Base-by-base conservation (phyloP, 92 coral and sea anemone genomes). In the Phenganax subtilis region DNA sequence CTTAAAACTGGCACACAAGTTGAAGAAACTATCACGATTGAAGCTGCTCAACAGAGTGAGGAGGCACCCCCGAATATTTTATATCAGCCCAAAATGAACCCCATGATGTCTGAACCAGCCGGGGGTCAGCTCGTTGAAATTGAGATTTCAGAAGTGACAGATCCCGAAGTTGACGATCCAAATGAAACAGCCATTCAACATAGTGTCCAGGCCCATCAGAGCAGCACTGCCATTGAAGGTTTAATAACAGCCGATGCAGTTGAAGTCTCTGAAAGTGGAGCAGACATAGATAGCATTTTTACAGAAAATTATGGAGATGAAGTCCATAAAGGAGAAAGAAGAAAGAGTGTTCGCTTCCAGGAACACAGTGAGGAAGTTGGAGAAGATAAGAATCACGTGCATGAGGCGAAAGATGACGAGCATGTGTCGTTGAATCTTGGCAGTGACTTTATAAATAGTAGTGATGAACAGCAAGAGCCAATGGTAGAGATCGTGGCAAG, bases 71-170 rank as follows among this genome's bases (percentile, higher is more conserved):
- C 61, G 57, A 74, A 79, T 5, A 15, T 6, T 6, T n/a, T 52
- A 12, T 12, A 25, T 28, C 83, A 79, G 37, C 31, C 57, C 8
- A 52, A 17, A 10, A 58, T 68, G 15, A 51, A 10, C 11, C 74
- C 74, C 51, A 47, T n/a, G 6, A 53, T 79, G 47, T 17, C 55
- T 5, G 80, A 75, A 20, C 62, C 63, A 44, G 61, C 53, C 7
- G 55, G 67, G 55, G 81, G 81, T 16, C 61, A 79, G 56, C 74
- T 44, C 20, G 74, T 79, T 31, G 74, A 79, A 54, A 54, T 79
- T 7, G 83, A 79, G 17, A 79, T 79, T 25, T 79, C 83, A 17
- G 83, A 79, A 44, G 83, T 79, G 54, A 62, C 71, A 8, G 82
- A 77, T 16, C 12, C 59, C 2, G 83, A 79, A 7, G 62, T 29